Base-by-base conservation (phyloP, 2,113 vertebrate genomes). In the Lagopus muta region DNA sequence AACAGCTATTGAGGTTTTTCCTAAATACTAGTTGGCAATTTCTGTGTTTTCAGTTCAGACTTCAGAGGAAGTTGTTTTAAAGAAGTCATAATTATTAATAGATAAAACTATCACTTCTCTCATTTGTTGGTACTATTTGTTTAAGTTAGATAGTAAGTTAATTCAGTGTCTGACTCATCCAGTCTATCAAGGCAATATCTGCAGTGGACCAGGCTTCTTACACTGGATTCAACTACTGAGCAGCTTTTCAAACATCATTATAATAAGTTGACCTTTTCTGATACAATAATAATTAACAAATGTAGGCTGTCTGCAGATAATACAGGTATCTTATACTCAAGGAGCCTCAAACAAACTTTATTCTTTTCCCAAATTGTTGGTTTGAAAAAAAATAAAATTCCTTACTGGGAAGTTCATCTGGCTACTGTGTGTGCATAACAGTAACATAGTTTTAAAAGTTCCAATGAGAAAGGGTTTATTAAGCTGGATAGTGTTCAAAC, bases 141-240 rank as follows among this genome's bases (percentile, higher is more conserved):
- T 55, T 69, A 1, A 93, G 70, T 18, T 52, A 57, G 8, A 11
- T 74, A 27, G 13, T 9, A 58, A 58, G 40, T 65, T 13, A 76
- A 32, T 65, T 91, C 7, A 36, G 1, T 45, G 27, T 66, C 55
- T 6, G 24, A 57, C 22, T 89, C 57, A 55, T 60, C 9, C 34
- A 43, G 25, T 65, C 52, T 64, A 2, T 70, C n/a, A 55, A 25
- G 43, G n/a, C 5, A 15, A 8, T 62, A 86, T 24, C 32, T 89
- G 24, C 45, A 81, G 1, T 24, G 55, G 83, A 24, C 22, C 0
- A 0, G 42, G 11, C 47, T 8, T 67, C 10, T 85, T 72, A 61
- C 4, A 28, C 2, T 64, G 38, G 21, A 36, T 95, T 57, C 20
- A 64, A 4, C 27, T 66, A 48, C 13, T 3, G 7, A 43, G 28